phyloP scores from a whole-genome alignment of 1,140 invertebrate species.

The Arion vulgaris region DNA sequence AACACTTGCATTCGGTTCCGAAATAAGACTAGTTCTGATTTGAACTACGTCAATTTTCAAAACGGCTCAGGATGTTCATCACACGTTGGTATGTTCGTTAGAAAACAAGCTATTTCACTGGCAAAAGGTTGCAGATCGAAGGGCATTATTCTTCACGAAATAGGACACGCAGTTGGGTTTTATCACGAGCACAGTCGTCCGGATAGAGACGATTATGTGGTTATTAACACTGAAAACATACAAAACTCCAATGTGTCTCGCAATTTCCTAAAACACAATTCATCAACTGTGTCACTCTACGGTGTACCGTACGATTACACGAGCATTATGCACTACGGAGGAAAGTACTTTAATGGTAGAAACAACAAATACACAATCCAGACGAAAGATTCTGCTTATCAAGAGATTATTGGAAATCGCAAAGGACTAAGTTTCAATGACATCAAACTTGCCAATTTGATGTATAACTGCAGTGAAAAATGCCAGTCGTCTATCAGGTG shows the following conservation, averaged over 20 bases:
- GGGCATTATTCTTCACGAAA: conserved; percentile 57
- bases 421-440: conserved; percentile 57
- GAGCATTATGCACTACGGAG: conserved; percentile 94
- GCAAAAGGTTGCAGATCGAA: conserved; percentile 46
- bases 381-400: conserved; percentile 46
- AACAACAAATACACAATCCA: conserved; percentile 50
- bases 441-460: conserved; percentile 55
- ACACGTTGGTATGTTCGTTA: conserved; percentile 32
- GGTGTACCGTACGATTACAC: conserved; percentile 92
- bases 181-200: conserved; percentile 73
- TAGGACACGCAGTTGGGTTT: conserved; percentile 77
- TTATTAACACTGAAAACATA: conserved; percentile 63
- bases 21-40: background rate
- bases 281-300: conserved; percentile 93
- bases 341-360: conserved; percentile 33
- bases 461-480: conserved; percentile 52
- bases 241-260: conserved; percentile 77
- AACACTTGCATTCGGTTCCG: conserved; percentile 1
- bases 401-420: conserved; percentile 54
- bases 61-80: conserved; percentile 29
- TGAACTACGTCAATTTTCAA: background rate
- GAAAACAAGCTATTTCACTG: conserved; percentile 7
- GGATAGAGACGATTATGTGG: conserved; percentile 70
- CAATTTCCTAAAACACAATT: conserved; percentile 95
- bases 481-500: conserved; percentile 15